phyloP scores from a whole-genome alignment of 2,888 invertebrate species.

The Nebria salina region DNA sequence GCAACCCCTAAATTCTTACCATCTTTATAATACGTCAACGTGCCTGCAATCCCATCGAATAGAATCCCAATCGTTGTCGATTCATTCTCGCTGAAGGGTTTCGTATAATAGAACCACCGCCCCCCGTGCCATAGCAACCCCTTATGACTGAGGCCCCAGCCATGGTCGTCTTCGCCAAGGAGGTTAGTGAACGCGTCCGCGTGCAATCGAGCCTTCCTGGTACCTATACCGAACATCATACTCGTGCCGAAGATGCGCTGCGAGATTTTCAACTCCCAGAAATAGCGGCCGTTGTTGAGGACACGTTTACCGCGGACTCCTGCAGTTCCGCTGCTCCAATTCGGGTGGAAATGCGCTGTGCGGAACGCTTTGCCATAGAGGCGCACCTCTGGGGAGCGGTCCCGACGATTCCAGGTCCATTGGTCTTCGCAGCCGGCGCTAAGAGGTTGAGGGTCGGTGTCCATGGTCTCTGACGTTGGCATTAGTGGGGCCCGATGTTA shows the following conservation, averaged over 20 bases:
- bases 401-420: constrained; percentile 75
- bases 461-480: constrained; percentile 41
- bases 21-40: constrained; percentile 75
- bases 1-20: constrained; percentile 75
- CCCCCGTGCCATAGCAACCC: constrained; percentile 76
- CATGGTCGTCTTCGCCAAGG: constrained; percentile 74
- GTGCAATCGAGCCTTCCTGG: constrained; percentile 66
- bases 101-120: constrained; percentile 69
- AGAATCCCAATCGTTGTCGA: constrained; percentile 74
- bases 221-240: constrained; percentile 80
- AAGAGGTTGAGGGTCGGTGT: constrained; percentile 54
- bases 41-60: constrained; percentile 73
- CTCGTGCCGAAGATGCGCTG: constrained; percentile 77
- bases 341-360: constrained; percentile 78
- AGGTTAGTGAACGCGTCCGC: constrained; percentile 75
- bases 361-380: constrained; percentile 66
- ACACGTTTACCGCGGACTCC: constrained; percentile 73
- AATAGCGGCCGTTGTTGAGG: constrained; percentile 72
- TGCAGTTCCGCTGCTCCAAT: constrained; percentile 80
- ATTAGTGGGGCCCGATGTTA: constrained; percentile 18
- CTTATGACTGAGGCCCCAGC: constrained; percentile 80
- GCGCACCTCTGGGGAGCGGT: constrained; percentile 68
- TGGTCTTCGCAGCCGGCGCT: constrained; percentile 70
- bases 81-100: constrained; percentile 75
- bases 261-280: constrained; percentile 73